These are phyloP conservation scores for Tetramorium alpestre DNA, from an alignment of 1,140 invertebrate genomes.

Conservation along the genomic window DNA sequence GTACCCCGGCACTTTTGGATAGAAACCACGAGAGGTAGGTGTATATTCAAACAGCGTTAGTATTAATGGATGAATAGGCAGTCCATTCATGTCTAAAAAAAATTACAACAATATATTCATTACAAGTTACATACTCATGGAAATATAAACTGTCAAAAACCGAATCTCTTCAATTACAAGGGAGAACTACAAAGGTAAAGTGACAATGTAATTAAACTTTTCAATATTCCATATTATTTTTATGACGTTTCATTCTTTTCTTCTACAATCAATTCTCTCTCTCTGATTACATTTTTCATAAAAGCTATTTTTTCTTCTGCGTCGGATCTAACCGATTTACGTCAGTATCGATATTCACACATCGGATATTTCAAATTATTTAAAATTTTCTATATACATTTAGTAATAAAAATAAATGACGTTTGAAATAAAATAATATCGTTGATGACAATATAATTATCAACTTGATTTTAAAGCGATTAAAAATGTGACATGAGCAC, in stretches of 20 bases:
- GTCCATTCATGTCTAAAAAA: background rate
- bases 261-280: background rate
- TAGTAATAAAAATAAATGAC: background rate
- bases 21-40: constrained; percentile 82
- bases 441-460: background rate
- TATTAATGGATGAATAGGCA: background rate
- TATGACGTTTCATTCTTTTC: background rate
- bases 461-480: background rate
- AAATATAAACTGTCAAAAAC: background rate
- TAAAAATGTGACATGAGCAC: too few species aligned
- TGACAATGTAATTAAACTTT: background rate
- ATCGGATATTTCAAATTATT: too few species aligned
- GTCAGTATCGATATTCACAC: background rate
- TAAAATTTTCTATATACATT: background rate
- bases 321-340: background rate
- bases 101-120: background rate
- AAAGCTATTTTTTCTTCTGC: background rate
- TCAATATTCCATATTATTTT: background rate
- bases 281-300: background rate
- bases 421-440: background rate
- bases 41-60: background rate
- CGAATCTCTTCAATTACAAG: background rate
- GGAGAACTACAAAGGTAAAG: background rate
- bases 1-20: constrained; percentile 86
- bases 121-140: background rate